Base-by-base conservation (phyloP, 2,113 vertebrate species). In the Cyprinodon brontotheroides region DNA sequence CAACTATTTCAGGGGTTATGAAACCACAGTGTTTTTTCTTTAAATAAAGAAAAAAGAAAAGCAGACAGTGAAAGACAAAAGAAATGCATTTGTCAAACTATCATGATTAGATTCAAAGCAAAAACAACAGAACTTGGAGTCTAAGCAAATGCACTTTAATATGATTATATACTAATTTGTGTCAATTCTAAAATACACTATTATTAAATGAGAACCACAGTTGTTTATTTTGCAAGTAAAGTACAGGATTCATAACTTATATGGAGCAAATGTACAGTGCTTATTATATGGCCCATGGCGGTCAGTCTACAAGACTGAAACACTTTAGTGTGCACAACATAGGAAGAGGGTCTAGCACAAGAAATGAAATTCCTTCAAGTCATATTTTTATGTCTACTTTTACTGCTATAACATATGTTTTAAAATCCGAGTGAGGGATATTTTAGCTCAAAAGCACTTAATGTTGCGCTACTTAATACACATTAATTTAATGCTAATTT, bases 321-420 rank as follows among this genome's bases (percentile, higher is more conserved):
- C 37, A 61, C 29, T 6, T 36, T 72, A 50, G 15, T n/a, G 29
- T 20, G 17, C n/a, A 65, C 64, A 29, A 48, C 43, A 6, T 15
- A 57, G 62, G 45, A 62, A 72, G 22, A 20, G n/a, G 50, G 36
- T 65, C 48, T 57, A n/a, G 4, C 20, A 60, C 39, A 63, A 77
- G 22, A 67, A 50, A 48, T 65, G n/a, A 72, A 71, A 66, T 45
- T 43, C 57, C 65, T 65, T 70, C n/a, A 22, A 59, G 11, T 45
- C 41, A 53, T 65, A 59, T 72, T 62, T 22, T 7, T 61, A 22
- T 74, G 70, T 61, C 53, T 61, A 20, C 14, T 38, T 38, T 61
- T 4, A 63, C 29, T 9, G 4, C 0, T 0, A 64, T 45, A 57
- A 38, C n/a, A 39, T 37, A 65, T 40, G 41, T 61, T 57, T 61